Base-by-base conservation (phyloP, 2,888 invertebrate species). In the Bimastos eiseni region DNA sequence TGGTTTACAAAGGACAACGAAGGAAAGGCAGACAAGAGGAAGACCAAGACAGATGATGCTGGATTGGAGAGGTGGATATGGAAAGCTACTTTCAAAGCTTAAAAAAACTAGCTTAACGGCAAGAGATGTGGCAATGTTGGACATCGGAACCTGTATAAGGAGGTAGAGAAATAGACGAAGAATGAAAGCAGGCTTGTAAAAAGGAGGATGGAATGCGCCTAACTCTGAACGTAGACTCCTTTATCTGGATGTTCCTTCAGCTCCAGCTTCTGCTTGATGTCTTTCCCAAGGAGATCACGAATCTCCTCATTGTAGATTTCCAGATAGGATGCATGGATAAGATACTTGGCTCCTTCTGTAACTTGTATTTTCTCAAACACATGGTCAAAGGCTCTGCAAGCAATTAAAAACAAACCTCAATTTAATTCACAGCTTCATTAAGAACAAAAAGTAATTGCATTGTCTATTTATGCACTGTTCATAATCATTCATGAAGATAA, bases 231-330 rank as follows among this genome's bases (percentile, higher is more conserved):
- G 94, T 96, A 97, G 44, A 96, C 96, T 0, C 97, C 97, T 92
- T 95, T 96, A 70, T 96, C 96, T 0, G 96, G 96, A 93, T 96
- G 96, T 93, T 97, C 97, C 93, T 97, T 97, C 41, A 97, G 95
- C 88, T 97, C 97, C 90, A 97, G 94, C 93, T 96, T 96, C 38
- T 93, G 92, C 92, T 96, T 96, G 37, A 94, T 94, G 92, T 96
- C 96, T 88, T 95, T 95, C 5, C 97, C 96, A 3, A 97, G 95
- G 38, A 97, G 95, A 94, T 97, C 97, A 30, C 97, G 95, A 91
- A 97, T 96, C 94, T 97, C 97, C 95, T 97, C 97, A 95, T 97
- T 96, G 95, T 97, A 97, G 91, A 97, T 97, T 95, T 97, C 97
- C 92, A 97, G 95, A 94, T 97, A 97, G 91, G 97, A 97, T 89